Evolutionary conservation across 2,113 vertebrate species (phyloP).

Genomic region (Calcarius ornatus): DNA sequence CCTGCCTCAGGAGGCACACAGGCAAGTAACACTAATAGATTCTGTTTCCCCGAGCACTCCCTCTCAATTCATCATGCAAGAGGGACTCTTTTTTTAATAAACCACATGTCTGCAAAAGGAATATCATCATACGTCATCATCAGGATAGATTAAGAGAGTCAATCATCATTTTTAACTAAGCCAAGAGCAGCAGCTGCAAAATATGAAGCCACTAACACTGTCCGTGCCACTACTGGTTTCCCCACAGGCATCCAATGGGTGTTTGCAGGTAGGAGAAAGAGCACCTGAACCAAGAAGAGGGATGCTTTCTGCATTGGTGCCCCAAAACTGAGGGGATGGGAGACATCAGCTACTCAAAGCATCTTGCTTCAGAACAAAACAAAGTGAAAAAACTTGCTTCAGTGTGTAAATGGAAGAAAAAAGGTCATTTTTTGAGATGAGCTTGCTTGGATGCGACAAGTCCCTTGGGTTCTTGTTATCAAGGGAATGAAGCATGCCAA

Average conservation of each 20-base stretch:
- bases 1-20: background rate
- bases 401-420: background rate
- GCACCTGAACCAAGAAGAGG: background rate
- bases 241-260: rapidly evolving
- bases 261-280: background rate
- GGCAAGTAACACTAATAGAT: background rate
- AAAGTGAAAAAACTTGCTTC: background rate
- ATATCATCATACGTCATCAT: background rate
- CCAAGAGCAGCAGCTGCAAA: background rate
- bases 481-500: background rate
- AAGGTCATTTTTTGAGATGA: background rate
- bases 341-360: background rate
- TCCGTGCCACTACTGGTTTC: rapidly evolving
- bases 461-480: background rate
- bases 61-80: background rate
- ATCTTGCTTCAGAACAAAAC: background rate
- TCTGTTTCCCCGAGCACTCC: background rate
- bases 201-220: background rate
- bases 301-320: background rate
- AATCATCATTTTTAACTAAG: background rate
- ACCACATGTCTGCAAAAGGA: background rate
- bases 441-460: rapidly evolving
- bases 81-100: background rate
- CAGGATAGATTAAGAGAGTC: background rate
- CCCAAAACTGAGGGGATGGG: background rate